These are phyloP conservation scores for Chymomyza caudatula DNA, from an alignment of 2,888 invertebrate genomes.

Conservation along the genomic window DNA sequence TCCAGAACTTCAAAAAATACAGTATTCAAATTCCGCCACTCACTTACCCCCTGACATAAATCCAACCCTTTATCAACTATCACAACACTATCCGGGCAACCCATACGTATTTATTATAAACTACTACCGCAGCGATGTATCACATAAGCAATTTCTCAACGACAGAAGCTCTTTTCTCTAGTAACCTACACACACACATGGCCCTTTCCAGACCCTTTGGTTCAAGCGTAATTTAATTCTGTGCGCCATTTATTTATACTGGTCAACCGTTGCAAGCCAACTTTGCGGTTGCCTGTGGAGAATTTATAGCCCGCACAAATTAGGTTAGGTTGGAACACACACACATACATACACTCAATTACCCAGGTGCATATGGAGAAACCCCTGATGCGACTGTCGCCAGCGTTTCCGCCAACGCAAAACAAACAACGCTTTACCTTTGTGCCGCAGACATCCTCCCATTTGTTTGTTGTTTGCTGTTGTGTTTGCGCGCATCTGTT, in stretches of 20 bases:
- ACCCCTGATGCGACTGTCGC: constrained; percentile 48
- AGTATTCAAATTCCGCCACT: neutral
- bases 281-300: constrained; percentile 30
- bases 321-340: constrained; percentile 61
- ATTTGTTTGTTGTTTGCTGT: constrained; percentile 14
- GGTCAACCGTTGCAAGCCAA: constrained; percentile 35
- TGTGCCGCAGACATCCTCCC: neutral
- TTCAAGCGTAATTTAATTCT: constrained; percentile 66
- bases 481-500: constrained; percentile 50
- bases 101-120: constrained; percentile 33
- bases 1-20: neutral
- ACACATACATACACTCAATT: constrained; percentile 2
- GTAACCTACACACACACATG: neutral
- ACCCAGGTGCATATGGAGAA: constrained; percentile 1
- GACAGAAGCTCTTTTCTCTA: neutral
- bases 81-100: neutral
- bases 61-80: neutral
- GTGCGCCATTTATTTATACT: constrained; percentile 67
- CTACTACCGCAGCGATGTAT: constrained; percentile 66
- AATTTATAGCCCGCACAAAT: constrained; percentile 59
- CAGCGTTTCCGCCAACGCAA: neutral
- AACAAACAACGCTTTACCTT: neutral
- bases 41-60: neutral
- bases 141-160: constrained; percentile 45
- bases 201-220: constrained; percentile 12